Conservation (phyloP, 2,113 vertebrate species). For the Paramisgurnus dabryanus region DNA sequence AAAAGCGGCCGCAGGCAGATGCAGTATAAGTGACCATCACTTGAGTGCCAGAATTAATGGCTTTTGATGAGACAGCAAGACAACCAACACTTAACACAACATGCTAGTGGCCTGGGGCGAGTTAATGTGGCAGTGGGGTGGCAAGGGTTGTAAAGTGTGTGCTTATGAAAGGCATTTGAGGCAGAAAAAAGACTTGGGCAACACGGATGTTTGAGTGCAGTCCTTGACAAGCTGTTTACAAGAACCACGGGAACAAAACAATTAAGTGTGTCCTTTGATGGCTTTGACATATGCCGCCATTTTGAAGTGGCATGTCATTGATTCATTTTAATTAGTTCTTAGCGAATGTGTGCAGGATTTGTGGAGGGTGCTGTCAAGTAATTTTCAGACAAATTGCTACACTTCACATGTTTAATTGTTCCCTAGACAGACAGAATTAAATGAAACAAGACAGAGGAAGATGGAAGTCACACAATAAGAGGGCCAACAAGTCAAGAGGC, state of each 20-base stretch:
- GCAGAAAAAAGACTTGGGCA: slow-evolving; percentile 53
- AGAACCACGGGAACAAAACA: slow-evolving; percentile 73
- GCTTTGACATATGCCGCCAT: slow-evolving; percentile 70
- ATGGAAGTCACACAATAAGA: not conserved
- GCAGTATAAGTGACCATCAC: slow-evolving; percentile 67
- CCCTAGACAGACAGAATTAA: slow-evolving; percentile 66
- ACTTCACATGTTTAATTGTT: slow-evolving; percentile 75
- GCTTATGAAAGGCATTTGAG: slow-evolving; percentile 16
- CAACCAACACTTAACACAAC: slow-evolving; percentile 54
- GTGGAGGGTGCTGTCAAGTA: slow-evolving; percentile 67
- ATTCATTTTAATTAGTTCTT: slow-evolving; percentile 79
- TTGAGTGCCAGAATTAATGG: slow-evolving; percentile 72
- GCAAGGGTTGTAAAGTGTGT: slow-evolving; percentile 2
- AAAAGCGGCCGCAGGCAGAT: slow-evolving; percentile 66
- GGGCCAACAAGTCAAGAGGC: slow-evolving; percentile 4
- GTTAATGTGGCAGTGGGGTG: not conserved
- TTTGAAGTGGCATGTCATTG: slow-evolving; percentile 73
- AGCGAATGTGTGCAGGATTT: slow-evolving; percentile 67
- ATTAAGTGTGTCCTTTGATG: slow-evolving; percentile 77
- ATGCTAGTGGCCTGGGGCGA: slow-evolving; percentile 19
- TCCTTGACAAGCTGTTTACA: slow-evolving; percentile 70
- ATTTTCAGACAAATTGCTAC: slow-evolving; percentile 69
- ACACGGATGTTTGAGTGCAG: slow-evolving; percentile 57
- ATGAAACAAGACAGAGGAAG: slow-evolving; percentile 9
- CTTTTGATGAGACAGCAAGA: slow-evolving; percentile 65